Evolutionary conservation across 2,888 invertebrate species (phyloP).

Genomic region (Tipula unca): DNA sequence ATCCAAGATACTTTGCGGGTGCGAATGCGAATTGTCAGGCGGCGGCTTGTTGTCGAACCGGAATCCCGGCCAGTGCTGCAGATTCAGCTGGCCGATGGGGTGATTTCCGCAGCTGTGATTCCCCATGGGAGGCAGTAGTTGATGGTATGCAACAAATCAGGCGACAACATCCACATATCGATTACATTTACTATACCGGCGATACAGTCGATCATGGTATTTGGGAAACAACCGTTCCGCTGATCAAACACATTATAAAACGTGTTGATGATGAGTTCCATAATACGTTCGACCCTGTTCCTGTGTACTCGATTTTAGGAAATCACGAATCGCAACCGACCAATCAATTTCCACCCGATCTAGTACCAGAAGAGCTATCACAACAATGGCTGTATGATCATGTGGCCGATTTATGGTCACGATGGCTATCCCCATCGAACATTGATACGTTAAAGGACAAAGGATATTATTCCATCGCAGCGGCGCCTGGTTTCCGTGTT

Average conservation of each 20-base stretch:
- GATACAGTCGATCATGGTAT: slow-evolving; percentile 79
- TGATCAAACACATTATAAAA: slow-evolving; percentile 52
- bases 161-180: slow-evolving; percentile 48
- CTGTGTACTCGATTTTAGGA: slow-evolving; percentile 62
- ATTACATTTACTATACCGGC: slow-evolving; percentile 73
- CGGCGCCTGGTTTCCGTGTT: slow-evolving; percentile 60
- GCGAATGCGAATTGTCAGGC: slow-evolving; percentile 63
- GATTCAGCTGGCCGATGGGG: slow-evolving; percentile 69
- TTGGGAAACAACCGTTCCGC: slow-evolving; percentile 69
- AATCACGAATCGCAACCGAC: slow-evolving; percentile 81
- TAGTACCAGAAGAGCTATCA: slow-evolving; percentile 45
- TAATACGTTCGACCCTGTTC: slow-evolving; percentile 50
- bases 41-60: slow-evolving; percentile 63
- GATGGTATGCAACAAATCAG: slow-evolving; percentile 55
- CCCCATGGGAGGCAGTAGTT: slow-evolving; percentile 59
- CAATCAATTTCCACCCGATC: slow-evolving; percentile 58
- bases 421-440: slow-evolving; percentile 51
- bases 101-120: slow-evolving; percentile 68
- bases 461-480: slow-evolving; percentile 67
- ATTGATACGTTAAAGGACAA: slow-evolving; percentile 45
- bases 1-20: slow-evolving; percentile 59
- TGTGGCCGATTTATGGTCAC: slow-evolving; percentile 58
- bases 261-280: slow-evolving; percentile 47
- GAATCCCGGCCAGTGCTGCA: slow-evolving; percentile 23
- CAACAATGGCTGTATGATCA: slow-evolving; percentile 70